Percentiles rank a stretch among this genome's conserved stretches.
Conservation (phyloP, 2,888 invertebrate species). For the Chromoteleia sp. region DNA sequence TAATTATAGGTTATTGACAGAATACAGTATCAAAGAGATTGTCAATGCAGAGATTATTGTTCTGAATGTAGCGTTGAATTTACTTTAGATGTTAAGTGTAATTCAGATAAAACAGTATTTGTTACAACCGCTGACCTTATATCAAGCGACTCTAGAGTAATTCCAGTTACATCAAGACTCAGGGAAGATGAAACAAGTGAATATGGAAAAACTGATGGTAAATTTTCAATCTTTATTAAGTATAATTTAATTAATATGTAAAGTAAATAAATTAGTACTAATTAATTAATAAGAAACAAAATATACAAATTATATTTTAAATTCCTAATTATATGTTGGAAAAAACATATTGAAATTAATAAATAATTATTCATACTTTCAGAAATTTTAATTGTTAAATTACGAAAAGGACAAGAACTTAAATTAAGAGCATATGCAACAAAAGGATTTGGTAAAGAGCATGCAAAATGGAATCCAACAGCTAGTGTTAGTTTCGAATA, state of each 20-base stretch:
- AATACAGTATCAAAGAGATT: constrained; percentile 97
- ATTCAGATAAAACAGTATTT: constrained; percentile 96
- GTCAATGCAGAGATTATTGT: constrained; percentile 98
- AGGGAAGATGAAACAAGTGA: constrained; percentile 96
- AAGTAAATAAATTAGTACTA: too few species aligned
- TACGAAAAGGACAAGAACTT: constrained; percentile 94
- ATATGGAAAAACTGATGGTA: constrained; percentile 96
- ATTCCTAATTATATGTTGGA: too few species aligned
- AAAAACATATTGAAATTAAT: too few species aligned
- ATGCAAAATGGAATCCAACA: constrained; percentile 99
- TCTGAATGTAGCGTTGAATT: constrained; percentile 99
- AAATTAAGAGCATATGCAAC: constrained; percentile 98
- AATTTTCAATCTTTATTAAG: too few species aligned
- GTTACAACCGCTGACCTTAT: constrained; percentile 98
- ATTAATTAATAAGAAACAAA: too few species aligned
- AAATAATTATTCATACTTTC: not conserved
- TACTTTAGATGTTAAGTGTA: constrained; percentile 97
- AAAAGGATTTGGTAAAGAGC: constrained; percentile 98
- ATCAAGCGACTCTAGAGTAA: constrained; percentile 94
- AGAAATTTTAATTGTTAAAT: constrained; percentile 90
- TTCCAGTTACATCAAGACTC: constrained; percentile 96
- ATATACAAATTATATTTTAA: too few species aligned
- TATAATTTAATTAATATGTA: not conserved
- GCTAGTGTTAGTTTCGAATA: constrained; percentile 99
- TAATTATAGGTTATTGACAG: constrained; percentile 91